A percentile compares a stretch with the other conserved stretches of the same genome.
These are phyloP conservation scores for Mythimna pallens DNA, from an alignment of 2,888 invertebrate genomes.

Conservation along the genomic window DNA sequence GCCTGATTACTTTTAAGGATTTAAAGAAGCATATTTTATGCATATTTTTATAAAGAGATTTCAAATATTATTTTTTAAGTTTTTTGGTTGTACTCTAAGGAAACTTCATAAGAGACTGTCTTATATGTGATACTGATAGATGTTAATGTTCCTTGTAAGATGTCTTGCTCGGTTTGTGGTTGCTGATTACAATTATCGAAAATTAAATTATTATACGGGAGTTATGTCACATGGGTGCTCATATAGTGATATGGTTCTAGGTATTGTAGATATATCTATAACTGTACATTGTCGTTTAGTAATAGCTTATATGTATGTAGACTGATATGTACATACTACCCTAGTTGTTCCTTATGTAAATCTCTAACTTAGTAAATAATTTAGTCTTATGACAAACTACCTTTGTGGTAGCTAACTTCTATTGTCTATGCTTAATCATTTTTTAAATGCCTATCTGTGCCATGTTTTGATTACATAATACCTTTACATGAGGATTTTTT, in stretches of 20 bases:
- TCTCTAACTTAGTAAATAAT: conserved; percentile 40
- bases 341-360: conserved; percentile 57
- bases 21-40: conserved; percentile 62
- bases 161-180: conserved; percentile 61
- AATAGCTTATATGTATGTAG: conserved; percentile 54
- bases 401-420: conserved; percentile 43
- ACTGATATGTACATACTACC: conserved; percentile 63
- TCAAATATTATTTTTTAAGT: conserved; percentile 69
- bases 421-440: conserved; percentile 36
- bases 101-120: conserved; percentile 82
- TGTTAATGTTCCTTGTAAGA: conserved; percentile 73
- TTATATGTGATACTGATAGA: conserved; percentile 82
- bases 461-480: conserved; percentile 47
- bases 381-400: conserved; percentile 50
- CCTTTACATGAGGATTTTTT: conserved; percentile 17
- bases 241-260: conserved; percentile 57
- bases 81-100: conserved; percentile 78
- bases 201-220: conserved; percentile 56
- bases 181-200: conserved; percentile 60
- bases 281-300: conserved; percentile 55
- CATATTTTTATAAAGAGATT: conserved; percentile 73
- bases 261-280: conserved; percentile 50
- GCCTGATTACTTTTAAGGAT: conserved; percentile 67
- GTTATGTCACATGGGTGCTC: conserved; percentile 64
- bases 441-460: conserved; percentile 44